A percentile compares a stretch with the other conserved stretches of the same genome.
These are phyloP conservation scores for Drosophila trapezifrons DNA, from an alignment of 1,140 invertebrate genomes.

Conservation along the genomic window DNA sequence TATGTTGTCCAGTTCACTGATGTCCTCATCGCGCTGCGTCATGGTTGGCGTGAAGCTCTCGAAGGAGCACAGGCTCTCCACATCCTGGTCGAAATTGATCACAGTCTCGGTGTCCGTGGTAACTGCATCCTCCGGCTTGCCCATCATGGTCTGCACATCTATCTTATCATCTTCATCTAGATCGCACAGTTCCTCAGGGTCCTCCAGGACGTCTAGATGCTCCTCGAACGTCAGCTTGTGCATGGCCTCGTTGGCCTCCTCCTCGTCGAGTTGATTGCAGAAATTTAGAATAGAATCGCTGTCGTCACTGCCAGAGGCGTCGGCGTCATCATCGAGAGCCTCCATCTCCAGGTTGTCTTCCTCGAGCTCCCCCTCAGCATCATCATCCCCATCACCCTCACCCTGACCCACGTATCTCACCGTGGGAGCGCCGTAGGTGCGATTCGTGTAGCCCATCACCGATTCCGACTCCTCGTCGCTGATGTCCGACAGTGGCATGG, in stretches of 20 bases:
- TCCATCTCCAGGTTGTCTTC: not conserved
- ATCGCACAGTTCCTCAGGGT: not conserved
- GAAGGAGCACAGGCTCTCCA: slow-evolving; percentile 29
- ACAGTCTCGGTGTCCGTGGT: slow-evolving; percentile 35
- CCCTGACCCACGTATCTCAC: slow-evolving; percentile 53
- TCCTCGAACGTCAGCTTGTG: not conserved
- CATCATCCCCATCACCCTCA: slow-evolving; percentile 1
- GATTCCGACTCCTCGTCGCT: slow-evolving; percentile 58
- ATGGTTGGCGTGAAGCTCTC: slow-evolving; percentile 5
- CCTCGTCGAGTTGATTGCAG: slow-evolving; percentile 30
- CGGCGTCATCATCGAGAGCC: not conserved
- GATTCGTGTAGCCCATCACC: slow-evolving; percentile 46
- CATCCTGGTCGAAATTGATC: slow-evolving; percentile 20
- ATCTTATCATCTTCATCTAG: slow-evolving; percentile 1
- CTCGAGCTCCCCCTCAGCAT: not conserved
- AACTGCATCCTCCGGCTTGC: slow-evolving; percentile 3
- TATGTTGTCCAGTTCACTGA: slow-evolving; percentile 20
- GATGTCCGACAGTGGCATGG: slow-evolving; percentile 29
- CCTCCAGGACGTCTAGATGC: too few species aligned
- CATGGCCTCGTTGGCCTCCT: slow-evolving; percentile 24
- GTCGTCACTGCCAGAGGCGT: not conserved
- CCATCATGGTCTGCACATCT: not conserved
- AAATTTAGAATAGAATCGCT: slow-evolving; percentile 26
- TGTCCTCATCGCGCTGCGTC: not conserved
- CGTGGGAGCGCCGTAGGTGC: slow-evolving; percentile 51